Evolutionary conservation across 2,113 vertebrate genomes (phyloP).

Genomic region (Eclectus roratus): DNA sequence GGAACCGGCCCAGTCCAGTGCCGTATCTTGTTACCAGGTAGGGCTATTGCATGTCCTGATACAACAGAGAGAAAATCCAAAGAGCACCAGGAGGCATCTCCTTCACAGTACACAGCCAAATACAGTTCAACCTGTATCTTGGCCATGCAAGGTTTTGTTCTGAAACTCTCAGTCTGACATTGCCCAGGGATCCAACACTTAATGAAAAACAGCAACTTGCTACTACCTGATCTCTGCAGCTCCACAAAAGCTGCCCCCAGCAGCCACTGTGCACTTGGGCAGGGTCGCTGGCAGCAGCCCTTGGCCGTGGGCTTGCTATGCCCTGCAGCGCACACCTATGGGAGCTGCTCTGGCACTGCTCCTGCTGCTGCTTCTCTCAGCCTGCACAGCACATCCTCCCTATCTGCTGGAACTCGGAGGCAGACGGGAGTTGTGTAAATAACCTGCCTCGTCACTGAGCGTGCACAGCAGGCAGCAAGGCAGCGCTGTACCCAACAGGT

Average conservation of each 20-base stretch:
- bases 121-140: accelerated
- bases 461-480: accelerated
- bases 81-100: too few species aligned
- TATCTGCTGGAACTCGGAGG: accelerated
- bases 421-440: accelerated
- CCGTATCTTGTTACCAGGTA: accelerated
- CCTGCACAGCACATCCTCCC: accelerated
- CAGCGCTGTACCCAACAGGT: accelerated
- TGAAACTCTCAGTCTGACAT: not conserved
- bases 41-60: accelerated
- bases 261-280: not conserved
- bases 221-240: not conserved
- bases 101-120: not conserved
- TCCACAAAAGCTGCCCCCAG: accelerated
- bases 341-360: not conserved
- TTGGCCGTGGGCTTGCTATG: too few species aligned
- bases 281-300: accelerated
- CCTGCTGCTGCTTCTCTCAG: not conserved
- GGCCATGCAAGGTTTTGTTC: not conserved
- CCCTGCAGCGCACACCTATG: accelerated
- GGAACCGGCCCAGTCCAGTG: accelerated
- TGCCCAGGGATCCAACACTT: accelerated
- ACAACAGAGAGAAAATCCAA: accelerated
- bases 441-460: not conserved
- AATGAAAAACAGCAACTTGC: not conserved